Conservation (phyloP, 2,113 vertebrate genomes). For the Pituophis catenifer region DNA sequence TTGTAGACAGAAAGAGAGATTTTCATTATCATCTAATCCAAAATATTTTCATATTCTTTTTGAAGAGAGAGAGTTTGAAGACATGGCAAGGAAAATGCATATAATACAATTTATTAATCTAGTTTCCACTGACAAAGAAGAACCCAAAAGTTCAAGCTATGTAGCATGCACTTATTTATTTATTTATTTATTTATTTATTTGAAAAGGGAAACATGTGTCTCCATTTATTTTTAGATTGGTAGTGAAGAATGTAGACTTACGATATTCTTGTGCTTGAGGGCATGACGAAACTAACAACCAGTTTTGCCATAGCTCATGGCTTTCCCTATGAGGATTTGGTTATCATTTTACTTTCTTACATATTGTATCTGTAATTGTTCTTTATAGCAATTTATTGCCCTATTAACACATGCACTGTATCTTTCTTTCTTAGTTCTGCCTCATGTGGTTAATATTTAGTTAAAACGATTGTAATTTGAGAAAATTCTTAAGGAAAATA, state of each 20-base stretch:
- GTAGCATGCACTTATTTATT: constrained; percentile 17
- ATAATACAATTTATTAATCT: not conserved
- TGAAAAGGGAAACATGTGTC: constrained; percentile 38
- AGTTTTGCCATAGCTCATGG: constrained; percentile 21
- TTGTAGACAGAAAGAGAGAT: not conserved
- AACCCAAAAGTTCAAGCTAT: not conserved
- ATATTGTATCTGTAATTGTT: not conserved
- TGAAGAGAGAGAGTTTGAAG: not conserved
- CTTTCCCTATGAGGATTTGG: constrained; percentile 19
- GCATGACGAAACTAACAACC: constrained; percentile 35
- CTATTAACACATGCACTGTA: not conserved
- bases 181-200: too few relatives aligned
- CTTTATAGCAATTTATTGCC: not conserved
- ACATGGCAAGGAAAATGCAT: not conserved
- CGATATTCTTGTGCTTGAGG: not conserved
- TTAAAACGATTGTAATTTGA: not conserved
- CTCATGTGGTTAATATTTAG: not conserved
- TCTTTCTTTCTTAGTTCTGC: not conserved
- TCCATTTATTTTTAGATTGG: constrained; percentile 63
- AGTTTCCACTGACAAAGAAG: not conserved
- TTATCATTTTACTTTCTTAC: not conserved
- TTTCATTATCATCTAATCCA: not conserved
- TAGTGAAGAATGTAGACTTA: constrained; percentile 33
- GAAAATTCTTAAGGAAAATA: not conserved
- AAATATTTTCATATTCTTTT: not conserved